Base-by-base conservation (phyloP, 2,888 invertebrate species). In the Chaitophorus viminalis region DNA sequence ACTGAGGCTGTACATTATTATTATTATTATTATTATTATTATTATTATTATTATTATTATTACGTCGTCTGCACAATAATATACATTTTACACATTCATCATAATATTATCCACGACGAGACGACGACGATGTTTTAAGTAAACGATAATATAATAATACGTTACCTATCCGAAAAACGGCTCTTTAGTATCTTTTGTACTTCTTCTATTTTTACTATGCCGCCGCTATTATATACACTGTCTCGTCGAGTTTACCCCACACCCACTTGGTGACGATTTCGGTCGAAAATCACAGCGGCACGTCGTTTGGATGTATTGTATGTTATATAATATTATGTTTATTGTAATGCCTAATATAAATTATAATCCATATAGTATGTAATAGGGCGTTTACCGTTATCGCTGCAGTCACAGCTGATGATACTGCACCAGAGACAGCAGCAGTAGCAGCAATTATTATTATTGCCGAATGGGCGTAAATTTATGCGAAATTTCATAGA, bases 371-470 rank as follows among this genome's bases (percentile, higher is more conserved):
- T 9, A 14, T 14, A 14, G 14, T 11, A 14, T 14, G 31, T 79
- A 81, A 81, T 39, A 29, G 81, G 81, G 81, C 81, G 81, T 82
- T 82, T 29, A 70, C 70, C 70, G 81, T 31, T 31, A 70, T 82
- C 72, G 72, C 25, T 31, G 52, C 33, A 54, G 54, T 72, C 25
- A 33, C 70, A 9, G 54, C 46, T n/a, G 75, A n/a, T 46, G 46
- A 14, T 14, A 46, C 46, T 46, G 46, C 46, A 46, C 46, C 14
- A 46, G 8, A 29, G 1, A 52, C 46, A 29, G 46, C 76, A 52
- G 25, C 36, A 5, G 36, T 8, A 36, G 18, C 65, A 68, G 9
- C 29, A 81, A 25, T 29, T 25, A 82, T 70, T 82, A 81, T 81
- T 21, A 11, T 81, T 39, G 9, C 14, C 68, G 31, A 65, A 81